These are phyloP conservation scores for Labeo rohita DNA, from an alignment of 2,113 vertebrate species.

Conservation along the genomic window DNA sequence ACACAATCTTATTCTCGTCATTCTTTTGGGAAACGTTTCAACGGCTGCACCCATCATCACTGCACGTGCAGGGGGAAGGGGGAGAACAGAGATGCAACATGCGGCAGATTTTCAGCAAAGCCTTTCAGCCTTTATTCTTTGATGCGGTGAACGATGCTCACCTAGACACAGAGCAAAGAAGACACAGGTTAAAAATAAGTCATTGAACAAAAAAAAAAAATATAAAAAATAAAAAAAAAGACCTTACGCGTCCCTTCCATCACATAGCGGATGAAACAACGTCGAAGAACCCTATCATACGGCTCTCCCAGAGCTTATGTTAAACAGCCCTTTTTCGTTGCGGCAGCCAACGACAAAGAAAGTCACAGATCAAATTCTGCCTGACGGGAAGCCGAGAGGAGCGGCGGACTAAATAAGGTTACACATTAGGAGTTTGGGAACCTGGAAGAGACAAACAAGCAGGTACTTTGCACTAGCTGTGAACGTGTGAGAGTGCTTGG, in stretches of 20 bases:
- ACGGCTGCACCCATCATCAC: constrained; percentile 20
- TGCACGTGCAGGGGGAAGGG: not conserved
- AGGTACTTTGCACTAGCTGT: not conserved
- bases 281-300: not conserved
- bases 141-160: constrained; percentile 44
- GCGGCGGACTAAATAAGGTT: not conserved
- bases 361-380: constrained; percentile 29
- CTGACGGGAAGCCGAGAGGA: not conserved
- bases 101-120: constrained; percentile 16
- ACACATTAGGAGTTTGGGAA: not conserved
- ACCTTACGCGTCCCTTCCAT: not conserved
- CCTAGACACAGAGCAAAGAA: constrained; percentile 42
- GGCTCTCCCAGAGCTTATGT: constrained; percentile 6
- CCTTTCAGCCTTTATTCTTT: constrained; percentile 4
- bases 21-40: constrained; percentile 59
- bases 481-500: not conserved
- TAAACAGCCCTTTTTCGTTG: constrained; percentile 1
- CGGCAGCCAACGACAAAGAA: constrained; percentile 11
- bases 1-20: not conserved
- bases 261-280: not conserved
- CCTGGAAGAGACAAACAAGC: not conserved
- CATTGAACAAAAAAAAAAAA: constrained; percentile 21
- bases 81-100: constrained; percentile 23
- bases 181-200: constrained; percentile 53
- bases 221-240: constrained; percentile 11